A percentile compares a stretch with the other conserved stretches of the same genome.
phyloP scores from a whole-genome alignment of 2,113 vertebrate species.

The Neopipo cinnamomea region DNA sequence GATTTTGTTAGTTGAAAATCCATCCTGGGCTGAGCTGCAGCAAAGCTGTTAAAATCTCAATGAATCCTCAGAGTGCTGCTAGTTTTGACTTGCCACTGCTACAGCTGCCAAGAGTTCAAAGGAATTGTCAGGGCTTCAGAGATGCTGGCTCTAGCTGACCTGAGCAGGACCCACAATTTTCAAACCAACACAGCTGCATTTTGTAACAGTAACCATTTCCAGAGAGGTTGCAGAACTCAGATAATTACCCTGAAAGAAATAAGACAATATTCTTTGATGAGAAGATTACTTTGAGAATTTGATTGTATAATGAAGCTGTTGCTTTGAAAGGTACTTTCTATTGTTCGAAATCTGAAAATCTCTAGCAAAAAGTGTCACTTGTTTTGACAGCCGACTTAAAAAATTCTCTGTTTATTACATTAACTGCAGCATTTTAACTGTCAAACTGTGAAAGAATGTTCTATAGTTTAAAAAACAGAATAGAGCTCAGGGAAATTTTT shows the following conservation, averaged over 20 bases:
- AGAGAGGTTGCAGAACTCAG: slow-evolving; percentile 69
- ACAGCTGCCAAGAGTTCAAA: slow-evolving; percentile 26
- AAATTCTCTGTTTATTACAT: slow-evolving; percentile 85
- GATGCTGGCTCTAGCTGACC: slow-evolving; percentile 30
- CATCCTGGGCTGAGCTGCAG: not conserved
- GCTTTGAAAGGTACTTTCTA: slow-evolving; percentile 83
- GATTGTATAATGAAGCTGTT: slow-evolving; percentile 83
- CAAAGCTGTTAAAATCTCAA: not conserved
- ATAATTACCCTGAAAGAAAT: slow-evolving; percentile 78
- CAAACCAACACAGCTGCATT: slow-evolving; percentile 67
- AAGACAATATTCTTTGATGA: slow-evolving; percentile 83
- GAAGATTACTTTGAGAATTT: slow-evolving; percentile 81
- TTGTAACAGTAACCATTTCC: slow-evolving; percentile 66
- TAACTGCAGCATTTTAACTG: slow-evolving; percentile 83
- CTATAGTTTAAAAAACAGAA: slow-evolving; percentile 82
- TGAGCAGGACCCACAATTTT: slow-evolving; percentile 52
- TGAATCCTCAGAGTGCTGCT: not conserved
- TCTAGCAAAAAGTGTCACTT: slow-evolving; percentile 79
- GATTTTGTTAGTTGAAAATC: slow-evolving; percentile 14
- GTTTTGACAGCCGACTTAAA: slow-evolving; percentile 82
- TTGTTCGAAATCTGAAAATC: slow-evolving; percentile 80
- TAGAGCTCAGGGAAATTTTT: slow-evolving; percentile 74
- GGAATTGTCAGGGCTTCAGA: slow-evolving; percentile 1
- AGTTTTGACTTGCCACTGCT: slow-evolving; percentile 11
- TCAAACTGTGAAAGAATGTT: slow-evolving; percentile 83